These are phyloP conservation scores for Scomber japonicus DNA, from an alignment of 2,113 vertebrate species.

Conservation along the genomic window DNA sequence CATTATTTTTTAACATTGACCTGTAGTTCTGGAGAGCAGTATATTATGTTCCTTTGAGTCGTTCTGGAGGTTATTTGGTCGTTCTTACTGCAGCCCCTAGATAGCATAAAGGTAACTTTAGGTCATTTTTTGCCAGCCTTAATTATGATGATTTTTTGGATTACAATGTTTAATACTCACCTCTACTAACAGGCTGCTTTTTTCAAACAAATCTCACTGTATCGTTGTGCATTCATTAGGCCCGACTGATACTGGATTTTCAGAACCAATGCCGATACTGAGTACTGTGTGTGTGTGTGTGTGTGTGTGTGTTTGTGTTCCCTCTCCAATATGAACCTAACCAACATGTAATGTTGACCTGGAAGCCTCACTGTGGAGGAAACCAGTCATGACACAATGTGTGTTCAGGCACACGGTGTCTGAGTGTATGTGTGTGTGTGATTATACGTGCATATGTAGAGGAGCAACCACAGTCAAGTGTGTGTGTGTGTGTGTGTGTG, in stretches of 20 bases:
- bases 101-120: no score
- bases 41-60: no score
- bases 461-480: conserved; percentile 14
- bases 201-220: conserved; percentile 26
- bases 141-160: no score
- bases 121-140: no score
- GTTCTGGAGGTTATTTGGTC: no score
- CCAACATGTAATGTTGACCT: conserved; percentile 40
- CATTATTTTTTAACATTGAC: no score
- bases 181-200: conserved; percentile 55
- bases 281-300: no score
- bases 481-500: conserved; percentile 21
- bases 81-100: no score
- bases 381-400: conserved; percentile 48
- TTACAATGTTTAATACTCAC: conserved; percentile 49
- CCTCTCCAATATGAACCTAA: conserved; percentile 39
- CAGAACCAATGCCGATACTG: no score
- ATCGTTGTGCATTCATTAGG: background rate
- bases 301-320: conserved; percentile 9
- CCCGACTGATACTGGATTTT: no score
- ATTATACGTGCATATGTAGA: conserved; percentile 42
- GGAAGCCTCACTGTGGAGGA: conserved; percentile 33
- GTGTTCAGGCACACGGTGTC: conserved; percentile 41
- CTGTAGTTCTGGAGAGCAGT: no score
- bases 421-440: conserved; percentile 34